Evolutionary conservation across 2,113 vertebrate genomes (phyloP).

Genomic region (Solea solea): DNA sequence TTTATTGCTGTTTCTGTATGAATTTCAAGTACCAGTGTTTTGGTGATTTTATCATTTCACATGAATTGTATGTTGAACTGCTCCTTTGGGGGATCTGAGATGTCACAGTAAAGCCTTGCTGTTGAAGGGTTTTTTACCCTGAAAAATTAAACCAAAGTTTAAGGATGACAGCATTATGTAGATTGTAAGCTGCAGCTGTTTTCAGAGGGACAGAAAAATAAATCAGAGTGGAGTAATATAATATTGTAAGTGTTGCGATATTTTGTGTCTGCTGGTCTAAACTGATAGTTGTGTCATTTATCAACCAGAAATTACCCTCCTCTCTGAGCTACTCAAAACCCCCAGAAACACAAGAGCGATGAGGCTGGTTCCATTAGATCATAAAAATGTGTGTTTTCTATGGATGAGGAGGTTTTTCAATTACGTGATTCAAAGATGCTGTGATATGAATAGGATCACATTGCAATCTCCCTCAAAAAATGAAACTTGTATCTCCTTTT

Average conservation of each 20-base stretch:
- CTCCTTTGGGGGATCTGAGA: constrained; percentile 15
- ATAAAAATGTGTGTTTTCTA: background rate
- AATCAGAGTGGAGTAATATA: constrained; percentile 2
- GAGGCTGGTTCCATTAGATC: background rate
- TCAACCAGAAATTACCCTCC: background rate
- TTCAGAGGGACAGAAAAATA: background rate
- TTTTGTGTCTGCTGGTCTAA: constrained; percentile 2
- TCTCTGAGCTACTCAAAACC: background rate
- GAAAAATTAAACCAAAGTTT: constrained; percentile 1
- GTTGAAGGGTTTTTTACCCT: background rate
- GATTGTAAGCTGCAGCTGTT: background rate
- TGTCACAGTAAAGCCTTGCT: constrained; percentile 3
- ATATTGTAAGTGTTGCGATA: constrained; percentile 1
- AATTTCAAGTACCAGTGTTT: constrained; percentile 2
- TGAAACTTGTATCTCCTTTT: no score
- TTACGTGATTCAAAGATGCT: background rate
- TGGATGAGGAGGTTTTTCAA: background rate
- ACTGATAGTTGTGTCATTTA: background rate
- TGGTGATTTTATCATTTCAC: constrained; percentile 18
- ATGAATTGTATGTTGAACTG: constrained; percentile 21
- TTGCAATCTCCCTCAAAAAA: background rate
- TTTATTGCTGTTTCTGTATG: constrained; percentile 24
- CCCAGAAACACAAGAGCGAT: background rate
- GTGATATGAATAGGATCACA: background rate
- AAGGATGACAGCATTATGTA: constrained; percentile 7